A percentile compares a stretch with the other conserved stretches of the same genome.
phyloP scores from a whole-genome alignment of 2,113 vertebrate genomes.

The Rhea americana region DNA sequence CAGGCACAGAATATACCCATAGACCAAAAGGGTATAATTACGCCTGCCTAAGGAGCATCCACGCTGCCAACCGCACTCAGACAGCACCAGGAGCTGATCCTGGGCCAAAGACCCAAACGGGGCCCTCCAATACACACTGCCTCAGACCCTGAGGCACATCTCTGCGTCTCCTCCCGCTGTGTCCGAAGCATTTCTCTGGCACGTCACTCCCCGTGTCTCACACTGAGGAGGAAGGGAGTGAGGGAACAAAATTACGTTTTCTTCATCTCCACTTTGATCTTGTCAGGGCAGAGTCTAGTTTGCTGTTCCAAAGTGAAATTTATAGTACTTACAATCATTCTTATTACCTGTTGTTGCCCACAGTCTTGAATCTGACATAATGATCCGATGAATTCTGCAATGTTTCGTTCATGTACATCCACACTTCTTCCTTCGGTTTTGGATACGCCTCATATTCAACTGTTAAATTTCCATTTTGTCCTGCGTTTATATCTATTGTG shows the following conservation, averaged over 20 bases:
- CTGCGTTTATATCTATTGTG: conserved; percentile 87
- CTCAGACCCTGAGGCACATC: no score
- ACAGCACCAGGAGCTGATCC: not conserved
- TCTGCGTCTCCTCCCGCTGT: no score
- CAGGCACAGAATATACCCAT: not conserved
- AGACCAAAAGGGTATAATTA: not conserved
- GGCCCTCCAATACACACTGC: no score
- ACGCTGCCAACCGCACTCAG: not conserved
- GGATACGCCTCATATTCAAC: conserved; percentile 90
- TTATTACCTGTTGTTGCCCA: conserved; percentile 84
- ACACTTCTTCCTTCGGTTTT: conserved; percentile 78
- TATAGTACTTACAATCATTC: not conserved
- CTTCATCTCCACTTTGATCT: not conserved
- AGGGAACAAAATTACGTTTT: not conserved
- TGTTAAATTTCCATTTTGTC: conserved; percentile 86
- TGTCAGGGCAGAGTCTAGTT: not conserved
- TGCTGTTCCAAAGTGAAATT: not conserved
- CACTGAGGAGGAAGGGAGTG: not conserved
- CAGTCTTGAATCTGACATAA: conserved; percentile 81
- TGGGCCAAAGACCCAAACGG: not conserved
- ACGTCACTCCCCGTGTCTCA: not conserved
- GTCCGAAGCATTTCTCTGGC: no score
- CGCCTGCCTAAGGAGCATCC: not conserved
- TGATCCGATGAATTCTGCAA: conserved; percentile 89
- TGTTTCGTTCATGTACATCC: conserved; percentile 86